Conservation (phyloP, 2,797 vertebrate species). For the Rhinoraja longicauda region DNA sequence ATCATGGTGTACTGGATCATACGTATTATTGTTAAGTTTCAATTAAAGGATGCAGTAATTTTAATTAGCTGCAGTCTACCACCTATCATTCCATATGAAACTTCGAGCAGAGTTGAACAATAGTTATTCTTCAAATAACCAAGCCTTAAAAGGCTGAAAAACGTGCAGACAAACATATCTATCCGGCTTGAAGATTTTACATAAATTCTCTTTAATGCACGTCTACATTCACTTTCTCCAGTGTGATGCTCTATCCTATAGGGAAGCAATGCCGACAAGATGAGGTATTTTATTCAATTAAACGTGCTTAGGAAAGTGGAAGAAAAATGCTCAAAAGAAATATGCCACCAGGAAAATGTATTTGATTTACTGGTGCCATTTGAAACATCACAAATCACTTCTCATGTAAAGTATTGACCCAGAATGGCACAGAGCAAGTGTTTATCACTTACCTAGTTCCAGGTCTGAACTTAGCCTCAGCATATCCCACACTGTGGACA, state of each 20-base stretch:
- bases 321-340: background rate
- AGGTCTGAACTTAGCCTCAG: too few species aligned
- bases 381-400: background rate
- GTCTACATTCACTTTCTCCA: background rate
- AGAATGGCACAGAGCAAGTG: too few species aligned
- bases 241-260: background rate
- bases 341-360: too few species aligned
- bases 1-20: background rate
- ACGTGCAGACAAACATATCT: conserved; percentile 1
- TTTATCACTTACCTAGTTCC: too few species aligned
- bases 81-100: background rate
- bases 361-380: background rate
- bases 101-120: background rate
- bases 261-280: background rate
- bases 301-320: background rate
- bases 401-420: background rate
- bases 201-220: background rate
- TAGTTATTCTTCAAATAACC: background rate
- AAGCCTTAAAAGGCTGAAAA: conserved; percentile 14
- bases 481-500: too few species aligned
- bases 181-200: background rate
- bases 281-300: background rate
- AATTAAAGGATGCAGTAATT: background rate
- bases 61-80: background rate
- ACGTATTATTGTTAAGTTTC: background rate